Evolutionary conservation across 2,113 vertebrate species (phyloP).

Genomic region (Orthonyx spaldingii): DNA sequence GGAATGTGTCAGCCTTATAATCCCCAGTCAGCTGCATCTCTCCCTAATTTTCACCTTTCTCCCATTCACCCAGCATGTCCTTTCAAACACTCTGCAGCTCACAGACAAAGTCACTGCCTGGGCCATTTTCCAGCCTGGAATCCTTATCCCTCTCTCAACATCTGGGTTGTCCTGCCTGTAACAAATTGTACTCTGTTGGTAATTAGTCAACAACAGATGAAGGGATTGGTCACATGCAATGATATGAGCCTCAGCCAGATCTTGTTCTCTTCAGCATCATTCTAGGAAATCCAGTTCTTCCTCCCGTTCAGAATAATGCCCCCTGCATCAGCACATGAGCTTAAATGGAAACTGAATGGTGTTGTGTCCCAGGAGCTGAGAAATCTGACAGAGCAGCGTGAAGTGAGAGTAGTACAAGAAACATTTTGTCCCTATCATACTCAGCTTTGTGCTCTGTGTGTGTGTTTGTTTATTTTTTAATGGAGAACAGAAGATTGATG

Average conservation of each 20-base stretch:
- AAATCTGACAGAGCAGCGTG: neutral
- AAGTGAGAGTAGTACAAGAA: neutral
- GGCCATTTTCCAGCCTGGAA: neutral
- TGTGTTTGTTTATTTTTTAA: constrained; percentile 54
- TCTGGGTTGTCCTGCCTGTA: neutral
- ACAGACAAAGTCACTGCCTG: neutral
- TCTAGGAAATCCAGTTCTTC: neutral
- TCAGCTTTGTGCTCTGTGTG: neutral
- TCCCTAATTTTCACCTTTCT: neutral
- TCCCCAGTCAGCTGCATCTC: neutral
- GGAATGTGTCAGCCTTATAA: neutral
- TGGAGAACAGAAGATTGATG: constrained; percentile 59
- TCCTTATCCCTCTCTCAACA: neutral
- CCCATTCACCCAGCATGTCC: neutral
- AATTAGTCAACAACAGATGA: neutral
- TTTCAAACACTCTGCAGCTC: neutral
- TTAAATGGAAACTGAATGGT: neutral
- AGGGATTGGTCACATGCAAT: neutral
- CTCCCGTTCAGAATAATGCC: neutral
- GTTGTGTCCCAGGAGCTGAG: neutral
- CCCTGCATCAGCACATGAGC: neutral
- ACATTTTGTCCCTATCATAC: neutral
- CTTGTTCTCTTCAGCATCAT: neutral
- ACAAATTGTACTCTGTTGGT: neutral
- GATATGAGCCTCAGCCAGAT: neutral